Percentiles rank a stretch among this genome's conserved stretches.
Conservation (phyloP, 2,113 vertebrate species). For the Boleophthalmus pectinirostris region DNA sequence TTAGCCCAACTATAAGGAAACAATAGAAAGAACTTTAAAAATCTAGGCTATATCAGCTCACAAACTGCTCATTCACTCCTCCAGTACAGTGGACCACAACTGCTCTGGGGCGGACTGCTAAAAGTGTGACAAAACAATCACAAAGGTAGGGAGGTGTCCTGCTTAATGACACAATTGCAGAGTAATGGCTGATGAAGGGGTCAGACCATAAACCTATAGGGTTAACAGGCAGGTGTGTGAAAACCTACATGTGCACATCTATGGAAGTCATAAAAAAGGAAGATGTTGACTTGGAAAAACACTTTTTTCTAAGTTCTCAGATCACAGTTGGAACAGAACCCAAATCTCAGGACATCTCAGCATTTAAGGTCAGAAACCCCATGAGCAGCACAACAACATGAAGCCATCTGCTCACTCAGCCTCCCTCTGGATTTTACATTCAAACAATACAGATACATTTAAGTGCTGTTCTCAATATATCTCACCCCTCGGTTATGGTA, state of each 20-base stretch:
- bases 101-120: background rate
- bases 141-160: background rate
- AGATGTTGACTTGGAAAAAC: background rate
- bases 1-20: too few relatives aligned
- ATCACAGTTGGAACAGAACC: slow-evolving; percentile 8
- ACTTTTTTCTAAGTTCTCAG: background rate
- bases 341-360: slow-evolving; percentile 18
- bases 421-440: slow-evolving; percentile 38
- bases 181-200: background rate
- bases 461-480: background rate
- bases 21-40: too few relatives aligned
- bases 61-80: too few relatives aligned
- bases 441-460: background rate
- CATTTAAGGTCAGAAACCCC: slow-evolving; percentile 55
- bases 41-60: too few relatives aligned
- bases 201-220: background rate
- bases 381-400: slow-evolving; percentile 57
- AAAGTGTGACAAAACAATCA: background rate
- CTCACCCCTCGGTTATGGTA: background rate
- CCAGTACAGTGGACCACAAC: background rate
- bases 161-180: background rate
- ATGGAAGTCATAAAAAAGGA: too few relatives aligned
- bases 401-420: slow-evolving; percentile 62
- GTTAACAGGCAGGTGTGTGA: background rate
- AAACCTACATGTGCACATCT: too few relatives aligned